phyloP scores from a whole-genome alignment of 92 coral and sea anemone genomes.

The Blastomussa wellsi region DNA sequence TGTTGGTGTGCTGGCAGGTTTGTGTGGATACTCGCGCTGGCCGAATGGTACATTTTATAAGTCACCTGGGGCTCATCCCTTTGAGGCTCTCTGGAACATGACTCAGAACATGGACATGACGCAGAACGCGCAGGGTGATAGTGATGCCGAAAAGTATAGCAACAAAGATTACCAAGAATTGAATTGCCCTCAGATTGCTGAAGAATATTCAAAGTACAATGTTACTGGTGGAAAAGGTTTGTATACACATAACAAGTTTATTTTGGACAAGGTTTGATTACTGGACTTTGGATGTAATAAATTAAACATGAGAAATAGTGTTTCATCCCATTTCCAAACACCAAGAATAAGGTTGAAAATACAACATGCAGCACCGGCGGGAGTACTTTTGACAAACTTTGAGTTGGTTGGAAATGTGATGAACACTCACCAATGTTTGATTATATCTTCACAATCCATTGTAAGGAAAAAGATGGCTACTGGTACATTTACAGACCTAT shows the following conservation, averaged over 20 bases:
- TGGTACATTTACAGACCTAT: too few relatives aligned
- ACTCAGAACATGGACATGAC: background rate
- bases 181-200: background rate
- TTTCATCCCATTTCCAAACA: too few relatives aligned
- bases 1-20: constrained; percentile 18
- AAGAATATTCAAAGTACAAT: background rate
- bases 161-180: background rate
- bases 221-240: background rate
- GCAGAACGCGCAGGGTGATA: background rate
- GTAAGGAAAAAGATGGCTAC: too few relatives aligned
- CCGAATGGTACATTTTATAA: constrained; percentile 11
- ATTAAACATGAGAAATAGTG: too few relatives aligned
- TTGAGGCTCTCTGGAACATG: background rate
- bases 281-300: too few relatives aligned
- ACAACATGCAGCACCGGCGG: too few relatives aligned
- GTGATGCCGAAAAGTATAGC: background rate
- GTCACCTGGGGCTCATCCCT: background rate
- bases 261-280: too few relatives aligned
- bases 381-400: too few relatives aligned
- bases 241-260: background rate
- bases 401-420: too few relatives aligned
- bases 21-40: background rate
- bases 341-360: too few relatives aligned
- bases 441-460: too few relatives aligned
- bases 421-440: too few relatives aligned